A percentile compares a stretch with the other conserved stretches of the same genome.
phyloP scores from a whole-genome alignment of 1,140 invertebrate genomes.

The Bombus consobrinus region DNA sequence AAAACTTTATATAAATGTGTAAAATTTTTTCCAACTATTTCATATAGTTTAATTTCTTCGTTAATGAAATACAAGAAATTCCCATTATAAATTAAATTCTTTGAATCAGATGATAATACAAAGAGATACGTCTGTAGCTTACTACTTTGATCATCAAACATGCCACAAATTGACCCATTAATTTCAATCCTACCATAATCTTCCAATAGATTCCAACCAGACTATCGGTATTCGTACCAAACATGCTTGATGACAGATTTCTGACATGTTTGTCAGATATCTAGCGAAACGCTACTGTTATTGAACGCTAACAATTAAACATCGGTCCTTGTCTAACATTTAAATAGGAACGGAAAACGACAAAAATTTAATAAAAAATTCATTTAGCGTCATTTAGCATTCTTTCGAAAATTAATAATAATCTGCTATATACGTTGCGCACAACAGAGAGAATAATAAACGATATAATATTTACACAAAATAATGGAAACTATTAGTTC shows the following conservation, averaged over 20 bases:
- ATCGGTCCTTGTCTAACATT: background rate
- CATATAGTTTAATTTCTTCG: no score
- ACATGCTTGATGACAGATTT: conserved; percentile 32
- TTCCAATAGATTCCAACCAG: conserved; percentile 35
- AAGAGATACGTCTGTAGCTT: background rate
- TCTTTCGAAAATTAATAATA: background rate
- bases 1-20: no score
- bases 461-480: background rate
- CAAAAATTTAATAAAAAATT: background rate
- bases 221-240: conserved; percentile 32
- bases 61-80: background rate
- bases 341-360: background rate
- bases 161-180: conserved; percentile 40
- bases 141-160: conserved; percentile 13
- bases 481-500: background rate
- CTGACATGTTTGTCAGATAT: conserved; percentile 10
- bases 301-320: background rate
- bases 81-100: background rate
- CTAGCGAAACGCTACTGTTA: background rate
- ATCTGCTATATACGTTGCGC: no score
- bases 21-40: background rate
- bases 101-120: background rate
- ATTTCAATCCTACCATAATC: conserved; percentile 27
- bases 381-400: background rate
- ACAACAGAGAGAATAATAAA: background rate